Base-by-base conservation (phyloP, 2,113 vertebrate genomes). In the Apeltes quadracus region DNA sequence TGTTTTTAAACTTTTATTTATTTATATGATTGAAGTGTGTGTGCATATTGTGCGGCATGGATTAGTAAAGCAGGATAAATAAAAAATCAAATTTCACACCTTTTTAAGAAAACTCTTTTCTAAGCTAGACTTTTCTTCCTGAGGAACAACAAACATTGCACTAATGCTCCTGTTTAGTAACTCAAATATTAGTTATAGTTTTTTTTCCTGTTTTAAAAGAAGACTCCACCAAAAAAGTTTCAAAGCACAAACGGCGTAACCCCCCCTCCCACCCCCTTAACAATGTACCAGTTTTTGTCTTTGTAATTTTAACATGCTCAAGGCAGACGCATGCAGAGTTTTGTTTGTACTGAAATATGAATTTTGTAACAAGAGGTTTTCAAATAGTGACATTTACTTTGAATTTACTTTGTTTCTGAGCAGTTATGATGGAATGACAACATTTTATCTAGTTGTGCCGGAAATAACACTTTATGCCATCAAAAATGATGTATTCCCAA, bases 71-170 rank as follows among this genome's bases (percentile, higher is more conserved):
- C 50, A 73, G 74, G 69, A 86, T 85, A 84, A 88, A 84, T 87
- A 85, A 84, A 90, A 91, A 84, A 89, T 72, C 89, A 89, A 76
- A 88, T 20, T 54, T 69, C 76, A 72, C 75, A 85, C 72, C 75
- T 87, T 86, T 88, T 87, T n/a, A 89, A 87, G 87, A 88, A 90
- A 87, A 61, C 71, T 86, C 75, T 88, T 89, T 89, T 92, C 89
- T 92, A 93, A 87, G 89, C 83, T 62, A 82, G 78, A 86, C 62
- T 80, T 76, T 85, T 68, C 69, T 86, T 88, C 87, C 86, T 55
- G 83, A 86, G 77, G 88, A 84, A 84, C 84, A 84, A 85, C 85
- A 90, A 92, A 90, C 87, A 78, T 69, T 32, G 23, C 87, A 84
- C 79, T 88, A 82, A 86, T 70, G 83, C 83, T 82, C 74, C 80